Base-by-base conservation (phyloP, 2,113 vertebrate genomes). In the Fulica atra region DNA sequence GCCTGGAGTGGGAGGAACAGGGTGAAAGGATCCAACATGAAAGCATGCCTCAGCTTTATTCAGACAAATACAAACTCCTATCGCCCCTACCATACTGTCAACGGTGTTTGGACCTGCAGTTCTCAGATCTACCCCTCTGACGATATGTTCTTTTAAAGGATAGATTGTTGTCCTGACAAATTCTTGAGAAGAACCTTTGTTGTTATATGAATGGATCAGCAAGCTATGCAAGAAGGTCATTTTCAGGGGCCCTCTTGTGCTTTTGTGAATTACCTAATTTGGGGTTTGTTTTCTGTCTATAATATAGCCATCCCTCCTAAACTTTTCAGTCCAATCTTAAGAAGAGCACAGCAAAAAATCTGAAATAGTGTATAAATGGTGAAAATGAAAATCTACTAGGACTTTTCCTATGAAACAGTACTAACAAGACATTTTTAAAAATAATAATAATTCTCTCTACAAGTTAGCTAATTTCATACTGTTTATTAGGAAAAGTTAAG, bases 1-100 rank as follows among this genome's bases (percentile, higher is more conserved):
- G 9, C 7, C 5, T 21, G 28, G 19, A 84, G 23, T 40, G 42
- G 44, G 35, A 94, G 36, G 66, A 51, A 36, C 44, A 69, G 28
- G 31, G 8, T 73, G n/a, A 65, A 80, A 86, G 21, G 15, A 89
- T 57, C 60, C 57, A 42, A 29, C 11, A 15, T 12, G 59, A 83
- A 68, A 69, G 14, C 65, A 81, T 84, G n/a, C 54, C 36, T 63
- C 61, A 76, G 18, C 7, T 92, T 71, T 86, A 38, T 66, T 28
- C 63, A 94, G 28, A 29, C 12, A 76, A 61, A 71, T n/a, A 78
- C 1, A n/a, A 81, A 36, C 16, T 35, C 8, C 51, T 28, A 7
- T 60, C 0, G 0, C 13, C 28, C 13, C 44, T 35, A 14, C 40
- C 25, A 57, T 9, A 38, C 13, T 44, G 54, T 6, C 3, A 3